phyloP scores from a whole-genome alignment of 2,797 vertebrate genomes.

The Phrynocephalus forsythii region DNA sequence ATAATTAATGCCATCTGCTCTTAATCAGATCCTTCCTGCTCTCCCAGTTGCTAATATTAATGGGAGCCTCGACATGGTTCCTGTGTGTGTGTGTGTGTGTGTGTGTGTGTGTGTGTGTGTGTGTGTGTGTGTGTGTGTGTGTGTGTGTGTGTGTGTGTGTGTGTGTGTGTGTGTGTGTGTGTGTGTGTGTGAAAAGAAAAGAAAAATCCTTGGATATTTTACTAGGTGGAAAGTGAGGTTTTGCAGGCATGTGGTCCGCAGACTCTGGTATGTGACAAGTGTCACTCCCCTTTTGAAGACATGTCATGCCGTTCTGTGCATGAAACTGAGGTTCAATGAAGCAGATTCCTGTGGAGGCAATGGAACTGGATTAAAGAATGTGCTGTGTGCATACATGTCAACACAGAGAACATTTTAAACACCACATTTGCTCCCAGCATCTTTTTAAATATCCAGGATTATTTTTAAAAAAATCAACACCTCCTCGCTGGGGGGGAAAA shows the following conservation, averaged over 20 bases:
- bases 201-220: background rate
- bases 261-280: background rate
- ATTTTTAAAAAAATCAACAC: no score
- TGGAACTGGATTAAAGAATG: background rate
- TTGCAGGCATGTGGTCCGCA: slow-evolving; percentile 11
- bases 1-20: slow-evolving; percentile 34
- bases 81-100: no score
- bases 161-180: no score
- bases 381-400: no score
- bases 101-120: no score
- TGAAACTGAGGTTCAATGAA: background rate
- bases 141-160: no score
- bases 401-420: background rate
- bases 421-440: background rate
- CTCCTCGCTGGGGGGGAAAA: no score
- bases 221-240: slow-evolving; percentile 19
- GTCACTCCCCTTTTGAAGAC: background rate
- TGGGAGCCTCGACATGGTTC: slow-evolving; percentile 74
- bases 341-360: background rate
- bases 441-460: background rate
- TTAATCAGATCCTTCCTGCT: slow-evolving; percentile 73
- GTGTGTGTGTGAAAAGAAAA: no score
- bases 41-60: slow-evolving; percentile 82
- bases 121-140: no score
- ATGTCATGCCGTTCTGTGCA: background rate